Base-by-base conservation (phyloP, 2,888 invertebrate species). In the Carpatolechia fugitivella region DNA sequence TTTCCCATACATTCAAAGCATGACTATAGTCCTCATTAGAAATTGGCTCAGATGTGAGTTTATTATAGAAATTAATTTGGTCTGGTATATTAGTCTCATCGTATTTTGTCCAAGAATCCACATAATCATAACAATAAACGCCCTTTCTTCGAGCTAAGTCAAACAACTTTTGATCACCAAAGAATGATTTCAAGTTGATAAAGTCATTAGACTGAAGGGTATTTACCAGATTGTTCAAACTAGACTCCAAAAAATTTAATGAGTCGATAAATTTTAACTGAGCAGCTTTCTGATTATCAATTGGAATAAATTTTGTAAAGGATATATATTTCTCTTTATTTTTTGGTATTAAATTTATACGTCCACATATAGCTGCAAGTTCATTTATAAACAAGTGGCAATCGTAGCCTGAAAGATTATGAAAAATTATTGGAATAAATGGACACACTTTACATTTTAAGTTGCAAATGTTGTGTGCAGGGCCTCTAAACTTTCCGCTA, bases 171-270 rank as follows among this genome's bases (percentile, higher is more conserved):
- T 46, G n/a, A n/a, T 58, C 35, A 3, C 10, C 7, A 38, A 47
- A 58, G 48, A 36, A 46, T 29, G 20, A 11, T 31, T 20, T 38
- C 29, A 58, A 35, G n/a, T 56, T 35, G 16, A 31, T 44, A 35
- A 56, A 58, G 5, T 49, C 46, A 24, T 41, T 7, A 14, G 24
- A 6, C 14, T 47, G 16, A 29, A 58, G 38, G 29, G 56, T 55
- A 8, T 41, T 55, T 5, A 40, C 51, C 24, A 60, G 35, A 11
- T 56, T 58, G 16, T 58, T 56, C 6, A 58, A 46, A 24, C 58
- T 50, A 10, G 56, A 58, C 24, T 54, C 52, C 18, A 55, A 49
- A 46, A 57, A 52, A 47, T 52, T 51, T 31, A 36, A 13, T 36
- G 36, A n/a, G n/a, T n/a, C n/a, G n/a, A n/a, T n/a, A n/a, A n/a